Conservation (phyloP, 1,140 invertebrate genomes). For the Reticulitermes speratus region DNA sequence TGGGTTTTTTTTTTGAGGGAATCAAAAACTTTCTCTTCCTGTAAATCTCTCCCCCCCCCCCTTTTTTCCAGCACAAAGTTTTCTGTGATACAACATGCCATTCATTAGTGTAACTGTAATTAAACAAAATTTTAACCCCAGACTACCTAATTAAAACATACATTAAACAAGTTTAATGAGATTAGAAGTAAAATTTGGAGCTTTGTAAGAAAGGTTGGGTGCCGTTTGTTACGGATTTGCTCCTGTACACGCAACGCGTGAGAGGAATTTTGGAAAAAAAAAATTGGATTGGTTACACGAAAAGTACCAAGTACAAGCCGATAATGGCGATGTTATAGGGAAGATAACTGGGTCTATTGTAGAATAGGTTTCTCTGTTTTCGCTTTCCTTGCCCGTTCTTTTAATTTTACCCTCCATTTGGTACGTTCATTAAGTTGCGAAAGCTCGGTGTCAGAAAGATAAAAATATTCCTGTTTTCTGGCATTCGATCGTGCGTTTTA, state of each 20-base stretch:
- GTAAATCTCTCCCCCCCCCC: not conserved
- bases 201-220: not conserved
- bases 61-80: not conserved
- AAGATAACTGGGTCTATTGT: not conserved
- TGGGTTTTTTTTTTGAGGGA: not conserved
- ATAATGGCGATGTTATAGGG: not conserved
- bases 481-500: not conserved
- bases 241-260: not conserved
- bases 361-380: not conserved
- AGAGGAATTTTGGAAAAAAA: not conserved
- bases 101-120: slow-evolving; percentile 30
- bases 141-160: slow-evolving; percentile 26
- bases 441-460: not conserved
- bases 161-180: slow-evolving; percentile 26
- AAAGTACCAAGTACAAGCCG: not conserved
- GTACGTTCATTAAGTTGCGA: not conserved
- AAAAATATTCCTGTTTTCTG: not conserved
- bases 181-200: not conserved
- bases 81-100: slow-evolving; percentile 15
- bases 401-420: slow-evolving; percentile 13
- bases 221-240: not conserved
- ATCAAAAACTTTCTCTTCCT: not conserved
- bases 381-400: not conserved
- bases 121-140: slow-evolving; percentile 15
- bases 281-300: not conserved